phyloP scores from a whole-genome alignment of 1,140 invertebrate species.

The Oncopodura yosiiana region DNA sequence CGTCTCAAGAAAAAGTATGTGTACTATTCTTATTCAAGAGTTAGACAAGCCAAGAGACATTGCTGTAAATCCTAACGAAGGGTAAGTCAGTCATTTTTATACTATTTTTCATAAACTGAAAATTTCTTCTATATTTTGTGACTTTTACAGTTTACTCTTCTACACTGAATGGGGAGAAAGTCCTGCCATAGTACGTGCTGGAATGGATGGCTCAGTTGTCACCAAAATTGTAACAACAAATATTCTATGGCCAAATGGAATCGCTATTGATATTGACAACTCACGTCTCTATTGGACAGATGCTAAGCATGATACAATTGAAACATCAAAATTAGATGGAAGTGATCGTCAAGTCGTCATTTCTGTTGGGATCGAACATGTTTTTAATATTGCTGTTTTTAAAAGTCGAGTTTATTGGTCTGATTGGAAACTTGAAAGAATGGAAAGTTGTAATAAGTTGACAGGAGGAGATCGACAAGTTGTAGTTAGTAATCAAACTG shows the following conservation, averaged over 20 bases:
- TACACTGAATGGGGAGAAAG: constrained; percentile 73
- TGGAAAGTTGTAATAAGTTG: too few relatives aligned
- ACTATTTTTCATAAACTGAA: background rate
- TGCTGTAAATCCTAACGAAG: constrained; percentile 39
- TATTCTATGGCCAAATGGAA: constrained; percentile 49
- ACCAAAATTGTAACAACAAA: constrained; percentile 57
- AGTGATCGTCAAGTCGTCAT: constrained; percentile 46
- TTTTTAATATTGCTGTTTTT: constrained; percentile 73
- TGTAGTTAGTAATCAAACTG: too few relatives aligned
- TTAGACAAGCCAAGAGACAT: constrained; percentile 39
- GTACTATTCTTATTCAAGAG: constrained; percentile 46
- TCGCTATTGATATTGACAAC: constrained; percentile 42
- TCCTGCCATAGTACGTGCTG: constrained; percentile 62
- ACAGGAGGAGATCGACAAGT: too few relatives aligned
- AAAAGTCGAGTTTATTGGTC: constrained; percentile 81
- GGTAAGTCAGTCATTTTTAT: constrained; percentile 23
- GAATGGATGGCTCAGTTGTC: constrained; percentile 70
- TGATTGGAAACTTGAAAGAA: constrained; percentile 50
- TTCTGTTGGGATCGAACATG: constrained; percentile 45
- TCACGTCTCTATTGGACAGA: constrained; percentile 78
- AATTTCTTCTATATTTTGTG: constrained; percentile 10
- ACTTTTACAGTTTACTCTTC: constrained; percentile 59
- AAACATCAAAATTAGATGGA: constrained; percentile 71
- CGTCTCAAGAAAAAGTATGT: constrained; percentile 50
- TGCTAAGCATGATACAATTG: constrained; percentile 64